A percentile compares a stretch with the other conserved stretches of the same genome.
These are phyloP conservation scores for Actinopyga echinites DNA, from an alignment of 53 echinoderm and acorn worm genomes.

Conservation along the genomic window DNA sequence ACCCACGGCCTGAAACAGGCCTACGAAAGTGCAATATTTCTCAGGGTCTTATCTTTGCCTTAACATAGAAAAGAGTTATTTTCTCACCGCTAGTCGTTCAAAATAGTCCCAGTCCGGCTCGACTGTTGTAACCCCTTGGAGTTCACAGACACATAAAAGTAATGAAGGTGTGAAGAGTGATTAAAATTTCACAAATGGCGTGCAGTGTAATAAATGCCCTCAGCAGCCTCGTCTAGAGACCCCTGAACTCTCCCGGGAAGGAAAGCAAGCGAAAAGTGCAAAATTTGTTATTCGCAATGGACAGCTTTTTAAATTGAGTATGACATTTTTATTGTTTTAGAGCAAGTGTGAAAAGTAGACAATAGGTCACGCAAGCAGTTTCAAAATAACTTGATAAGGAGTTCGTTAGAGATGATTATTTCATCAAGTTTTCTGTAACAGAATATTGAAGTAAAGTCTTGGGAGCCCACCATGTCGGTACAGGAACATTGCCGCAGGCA, in stretches of 20 bases:
- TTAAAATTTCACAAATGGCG: conserved; percentile 15
- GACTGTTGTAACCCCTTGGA: background rate
- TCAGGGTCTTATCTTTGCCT: too few relatives aligned
- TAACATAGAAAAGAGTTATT: too few relatives aligned
- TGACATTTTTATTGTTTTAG: conserved; percentile 23
- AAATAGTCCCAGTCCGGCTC: too few relatives aligned
- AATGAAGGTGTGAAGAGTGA: conserved; percentile 20
- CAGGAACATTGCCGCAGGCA: too few relatives aligned
- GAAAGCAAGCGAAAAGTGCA: background rate
- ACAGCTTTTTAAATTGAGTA: background rate
- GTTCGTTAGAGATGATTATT: too few relatives aligned
- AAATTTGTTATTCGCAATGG: conserved; percentile 16
- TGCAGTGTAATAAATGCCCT: conserved; percentile 4
- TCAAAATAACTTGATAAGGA: too few relatives aligned
- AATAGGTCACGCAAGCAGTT: background rate
- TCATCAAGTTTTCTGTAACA: too few relatives aligned
- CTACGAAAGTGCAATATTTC: too few relatives aligned
- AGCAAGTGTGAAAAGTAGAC: conserved; percentile 24
- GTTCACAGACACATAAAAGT: background rate
- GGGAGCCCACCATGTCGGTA: too few relatives aligned
- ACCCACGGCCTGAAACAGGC: too few relatives aligned
- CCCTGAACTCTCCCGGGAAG: background rate
- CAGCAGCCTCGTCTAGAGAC: background rate
- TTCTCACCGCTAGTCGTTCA: too few relatives aligned
- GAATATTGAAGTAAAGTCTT: too few relatives aligned